Conservation (phyloP, 2,888 invertebrate species). For the Stenolophus ochropezus region DNA sequence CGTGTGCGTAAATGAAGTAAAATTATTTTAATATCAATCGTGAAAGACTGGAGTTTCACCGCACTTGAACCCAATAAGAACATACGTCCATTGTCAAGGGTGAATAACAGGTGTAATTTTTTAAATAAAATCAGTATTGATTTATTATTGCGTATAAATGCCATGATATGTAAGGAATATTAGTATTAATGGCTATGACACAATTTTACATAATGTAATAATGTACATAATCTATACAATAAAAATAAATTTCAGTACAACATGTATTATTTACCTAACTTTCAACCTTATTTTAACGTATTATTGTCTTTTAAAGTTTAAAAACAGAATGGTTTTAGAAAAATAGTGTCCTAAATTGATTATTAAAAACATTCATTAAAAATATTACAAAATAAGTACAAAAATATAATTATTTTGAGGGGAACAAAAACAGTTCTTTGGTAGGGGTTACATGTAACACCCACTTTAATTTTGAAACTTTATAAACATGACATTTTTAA, state of each 20-base stretch:
- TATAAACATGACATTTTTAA: too few species aligned
- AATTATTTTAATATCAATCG: slow-evolving; percentile 41
- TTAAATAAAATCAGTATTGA: slow-evolving; percentile 59
- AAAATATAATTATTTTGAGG: neutral
- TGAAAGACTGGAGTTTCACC: slow-evolving; percentile 52
- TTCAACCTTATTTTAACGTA: slow-evolving; percentile 14
- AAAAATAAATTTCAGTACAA: slow-evolving; percentile 59
- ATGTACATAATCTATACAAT: slow-evolving; percentile 61
- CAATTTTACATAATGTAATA: slow-evolving; percentile 51
- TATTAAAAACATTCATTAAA: too few species aligned
- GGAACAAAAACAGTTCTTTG: neutral
- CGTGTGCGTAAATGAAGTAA: slow-evolving; percentile 31
- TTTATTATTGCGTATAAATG: slow-evolving; percentile 60
- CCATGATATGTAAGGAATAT: slow-evolving; percentile 60
- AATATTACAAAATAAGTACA: too few species aligned
- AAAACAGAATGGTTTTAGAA: too few species aligned
- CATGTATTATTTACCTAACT: slow-evolving; percentile 15
- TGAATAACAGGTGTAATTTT: slow-evolving; percentile 58
- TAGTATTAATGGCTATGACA: slow-evolving; percentile 58
- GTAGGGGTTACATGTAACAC: too few species aligned
- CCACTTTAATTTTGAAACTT: too few species aligned
- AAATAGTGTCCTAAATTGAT: too few species aligned
- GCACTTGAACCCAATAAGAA: slow-evolving; percentile 52
- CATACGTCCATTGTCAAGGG: slow-evolving; percentile 58
- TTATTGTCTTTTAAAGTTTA: neutral